Base-by-base conservation (phyloP, 2,113 vertebrate species). In the Miniopterus natalensis region DNA sequence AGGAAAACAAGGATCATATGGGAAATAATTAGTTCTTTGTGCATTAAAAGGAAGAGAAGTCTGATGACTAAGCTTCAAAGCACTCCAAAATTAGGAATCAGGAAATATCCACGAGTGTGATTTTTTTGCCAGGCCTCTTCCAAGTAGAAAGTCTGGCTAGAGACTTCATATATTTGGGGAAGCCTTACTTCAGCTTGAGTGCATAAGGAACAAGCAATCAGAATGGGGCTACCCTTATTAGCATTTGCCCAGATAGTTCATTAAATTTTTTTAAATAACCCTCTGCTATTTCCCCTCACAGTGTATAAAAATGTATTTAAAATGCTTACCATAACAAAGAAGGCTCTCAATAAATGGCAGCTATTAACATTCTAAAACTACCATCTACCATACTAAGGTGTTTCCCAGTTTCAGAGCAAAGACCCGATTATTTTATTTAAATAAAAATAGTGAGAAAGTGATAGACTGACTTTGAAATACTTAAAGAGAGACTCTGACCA, bases 21-120 rank as follows among this genome's bases (percentile, higher is more conserved):
- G 70, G 31, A 47, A 94, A 94, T n/a, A 74, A 91, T 21, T 53
- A 78, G 15, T 55, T 95, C 9, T 89, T 61, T 79, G 49, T 84
- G 57, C 8, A 73, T 65, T 84, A 65, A 59, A 81, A 71, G 55
- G 18, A 93, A 84, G 18, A 42, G 25, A 80, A 78, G 23, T 88
- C 9, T 55, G 36, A 79, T 31, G 65, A 91, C 49, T 74, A 94
- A 89, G 36, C 51, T 45, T 49, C 73, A 81, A 66, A 89, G 6
- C 20, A 89, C 20, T 55, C 18, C 57, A 92, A 81, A 80, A 51
- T 75, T 49, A 70, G 18, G 23, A 80, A 81, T 83, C 59, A 95
- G 42, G 10, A 92, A 86, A 92, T 90, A 79, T 68, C 31, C 51
- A 6, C 42, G 13, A 78, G 5, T 51, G 11, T 57, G 12, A 31